These are phyloP conservation scores for Hirudo medicinalis DNA, from an alignment of 1,140 invertebrate genomes.

Conservation along the genomic window DNA sequence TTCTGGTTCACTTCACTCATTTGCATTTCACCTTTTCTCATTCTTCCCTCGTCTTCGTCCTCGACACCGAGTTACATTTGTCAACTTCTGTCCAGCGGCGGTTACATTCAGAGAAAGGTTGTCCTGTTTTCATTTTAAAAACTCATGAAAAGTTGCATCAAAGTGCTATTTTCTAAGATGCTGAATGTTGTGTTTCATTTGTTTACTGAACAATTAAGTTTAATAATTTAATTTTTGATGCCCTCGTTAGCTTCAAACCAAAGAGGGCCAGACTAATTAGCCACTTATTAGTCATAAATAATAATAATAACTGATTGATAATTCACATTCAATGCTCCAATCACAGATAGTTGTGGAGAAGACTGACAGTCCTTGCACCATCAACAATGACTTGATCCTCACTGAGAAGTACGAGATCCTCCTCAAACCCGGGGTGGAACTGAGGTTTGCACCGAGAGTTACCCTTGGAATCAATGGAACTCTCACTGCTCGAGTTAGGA, in stretches of 20 bases:
- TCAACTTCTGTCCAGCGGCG: not conserved
- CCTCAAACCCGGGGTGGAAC: slow-evolving; percentile 68
- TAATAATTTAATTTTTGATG: too few species aligned
- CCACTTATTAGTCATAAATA: not conserved
- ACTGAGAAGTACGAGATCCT: slow-evolving; percentile 57
- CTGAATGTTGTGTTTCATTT: too few species aligned
- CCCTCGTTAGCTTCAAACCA: not conserved
- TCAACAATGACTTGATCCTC: slow-evolving; percentile 66
- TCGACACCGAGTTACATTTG: not conserved
- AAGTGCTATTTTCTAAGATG: too few species aligned
- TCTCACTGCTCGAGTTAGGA: slow-evolving; percentile 46
- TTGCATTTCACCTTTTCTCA: not conserved
- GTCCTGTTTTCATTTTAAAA: not conserved
- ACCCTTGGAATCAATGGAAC: slow-evolving; percentile 77
- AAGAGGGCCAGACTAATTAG: not conserved
- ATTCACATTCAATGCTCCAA: not conserved
- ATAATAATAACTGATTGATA: not conserved
- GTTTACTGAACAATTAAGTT: too few species aligned
- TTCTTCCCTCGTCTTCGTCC: not conserved
- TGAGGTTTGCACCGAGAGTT: slow-evolving; percentile 71
- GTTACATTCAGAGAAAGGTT: slow-evolving; percentile 4
- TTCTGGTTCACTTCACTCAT: too few species aligned
- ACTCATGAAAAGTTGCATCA: too few species aligned
- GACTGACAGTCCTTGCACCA: slow-evolving; percentile 50
- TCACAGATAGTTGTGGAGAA: slow-evolving; percentile 9